phyloP scores from a whole-genome alignment of 2,888 invertebrate genomes.

The Plebejus anna region DNA sequence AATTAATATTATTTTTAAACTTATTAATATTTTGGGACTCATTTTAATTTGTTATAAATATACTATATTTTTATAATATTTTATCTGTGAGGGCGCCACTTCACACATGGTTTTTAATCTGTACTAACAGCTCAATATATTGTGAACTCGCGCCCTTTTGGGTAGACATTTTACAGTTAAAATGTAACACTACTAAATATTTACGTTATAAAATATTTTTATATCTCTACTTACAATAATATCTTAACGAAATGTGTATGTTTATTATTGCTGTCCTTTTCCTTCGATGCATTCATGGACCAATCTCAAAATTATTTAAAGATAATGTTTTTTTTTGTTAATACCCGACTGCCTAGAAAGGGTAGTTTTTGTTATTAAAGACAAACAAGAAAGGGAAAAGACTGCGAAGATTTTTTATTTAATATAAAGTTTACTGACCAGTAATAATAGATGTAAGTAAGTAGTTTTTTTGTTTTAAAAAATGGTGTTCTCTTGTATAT shows the following conservation, averaged over 20 bases:
- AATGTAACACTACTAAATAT: not conserved
- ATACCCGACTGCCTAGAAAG: not conserved
- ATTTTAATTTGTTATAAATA: not conserved
- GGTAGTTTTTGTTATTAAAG: constrained; percentile 44
- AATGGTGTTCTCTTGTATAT: not conserved
- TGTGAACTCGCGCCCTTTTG: not conserved
- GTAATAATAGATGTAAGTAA: constrained; percentile 20
- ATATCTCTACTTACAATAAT: not conserved
- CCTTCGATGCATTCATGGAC: constrained; percentile 39
- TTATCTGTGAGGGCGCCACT: not conserved
- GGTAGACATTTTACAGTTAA: constrained; percentile 2
- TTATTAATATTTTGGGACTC: not conserved
- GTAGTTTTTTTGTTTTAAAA: constrained; percentile 30
- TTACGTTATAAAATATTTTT: constrained; percentile 1
- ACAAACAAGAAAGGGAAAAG: constrained; percentile 59
- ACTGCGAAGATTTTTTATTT: constrained; percentile 47
- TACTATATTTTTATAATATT: not conserved
- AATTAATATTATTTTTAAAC: not conserved
- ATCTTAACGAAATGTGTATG: not conserved
- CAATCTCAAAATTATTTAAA: constrained; percentile 11
- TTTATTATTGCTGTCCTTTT: constrained; percentile 45
- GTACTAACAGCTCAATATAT: not conserved
- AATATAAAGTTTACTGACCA: not conserved
- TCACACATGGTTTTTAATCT: not conserved
- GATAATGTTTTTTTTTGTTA: not conserved